Base-by-base conservation (phyloP, 2,888 invertebrate species). In the Gisinianus flammeolus region DNA sequence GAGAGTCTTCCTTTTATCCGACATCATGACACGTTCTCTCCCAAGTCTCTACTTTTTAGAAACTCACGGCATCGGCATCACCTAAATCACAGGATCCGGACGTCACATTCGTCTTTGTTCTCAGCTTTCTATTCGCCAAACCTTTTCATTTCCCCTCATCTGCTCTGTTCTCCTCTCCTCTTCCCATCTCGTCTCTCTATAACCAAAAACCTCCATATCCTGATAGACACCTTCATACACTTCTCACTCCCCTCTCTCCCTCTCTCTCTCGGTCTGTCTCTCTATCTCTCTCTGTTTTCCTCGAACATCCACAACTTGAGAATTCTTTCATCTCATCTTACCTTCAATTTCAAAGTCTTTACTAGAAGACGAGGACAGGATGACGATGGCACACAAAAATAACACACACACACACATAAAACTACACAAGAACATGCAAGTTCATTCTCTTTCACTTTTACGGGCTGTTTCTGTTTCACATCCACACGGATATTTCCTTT, bases 21-120 rank as follows among this genome's bases (percentile, higher is more conserved):
- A 10, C 31, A 6, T 31, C 70, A 35, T 35, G 70, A 54, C 70
- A 70, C 52, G 70, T 24, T 70, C 44, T 26, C 52, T 66, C 28
- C 12, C 12, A 64, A 26, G n/a, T 12, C 62, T 12, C 12, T 26
- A 24, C 44, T n/a, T n/a, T n/a, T n/a, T n/a, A n/a, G n/a, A 44
- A 6, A 44, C 44, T 10, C 44, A 44, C 31, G 30, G 69, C 31
- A 69, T 69, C 22, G 69, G 69, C 69, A 69, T 44, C 69, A 44
- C 44, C 69, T 44, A 44, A 69, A 69, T 31, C 69, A 69, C 44
- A 22, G 69, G 69, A 69, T 69, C n/a, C n/a, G n/a, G 69, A 33
- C 69, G 44, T 69, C 69, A 69, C 31, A 69, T 44, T 31, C 35
- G 44, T 69, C 69, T 35, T 69, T 69, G 35, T 33, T 44, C 44